Base-by-base conservation (phyloP, 2,113 vertebrate genomes). In the Alexandromys fortis region DNA sequence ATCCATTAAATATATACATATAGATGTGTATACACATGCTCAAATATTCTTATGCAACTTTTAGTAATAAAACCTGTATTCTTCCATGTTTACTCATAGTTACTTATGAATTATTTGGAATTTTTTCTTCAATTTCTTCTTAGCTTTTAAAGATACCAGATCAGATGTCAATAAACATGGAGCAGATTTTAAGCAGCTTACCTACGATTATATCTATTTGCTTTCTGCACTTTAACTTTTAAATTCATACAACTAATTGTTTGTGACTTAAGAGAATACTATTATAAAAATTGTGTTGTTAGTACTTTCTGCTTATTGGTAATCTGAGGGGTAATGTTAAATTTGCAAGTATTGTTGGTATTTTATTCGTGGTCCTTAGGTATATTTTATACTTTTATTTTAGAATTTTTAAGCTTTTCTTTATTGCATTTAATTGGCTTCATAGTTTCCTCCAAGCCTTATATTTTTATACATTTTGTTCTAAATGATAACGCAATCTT, bases 291-390 rank as follows among this genome's bases (percentile, higher is more conserved):
- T 8, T 49, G 92, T 88, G 17, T 86, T 77, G 61, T 70, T 21
- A 94, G 1, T 68, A 28, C 73, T 55, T 86, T 73, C 35, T 38
- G 5, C 78, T 93, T 89, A 21, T 49, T 42, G 4, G 67, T 91
- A 86, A 86, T 75, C 75, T 93, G 35, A 79, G 4, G 19, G 9
- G 16, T 73, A 83, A 89, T 85, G 8, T 14, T 87, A 5, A 82
- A 76, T 81, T 95, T 91, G 35, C 1, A 82, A 65, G 96, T 30
- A 47, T 21, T 87, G 33, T 72, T 26, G 58, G 21, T 86, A 81
- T 55, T 95, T 95, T 90, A 91, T n/a, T 94, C 91, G 67, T 92
- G 35, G 8, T 91, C 26, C 14, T 92, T 68, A 92, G 86, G 65
- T 4, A 14, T 61, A 89, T 89, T 94, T 22, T 93, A 19, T 63